Evolutionary conservation across 2,888 invertebrate genomes (phyloP), one percentile per base, ranked within the genome.

Genomic region (Cantharis flavilabris): DNA sequence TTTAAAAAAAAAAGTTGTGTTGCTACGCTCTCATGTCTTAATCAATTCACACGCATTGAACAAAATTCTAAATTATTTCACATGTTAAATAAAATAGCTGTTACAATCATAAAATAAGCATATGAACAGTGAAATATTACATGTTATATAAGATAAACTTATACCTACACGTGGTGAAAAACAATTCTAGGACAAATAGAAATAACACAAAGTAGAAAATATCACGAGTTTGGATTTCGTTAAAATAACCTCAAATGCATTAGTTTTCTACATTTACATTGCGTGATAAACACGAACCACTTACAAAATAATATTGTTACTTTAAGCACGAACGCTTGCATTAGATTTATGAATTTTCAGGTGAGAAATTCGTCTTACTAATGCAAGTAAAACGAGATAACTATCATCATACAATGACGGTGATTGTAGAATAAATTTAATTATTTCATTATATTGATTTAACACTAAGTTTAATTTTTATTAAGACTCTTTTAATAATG

Each of bases 261-360:
- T 62, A 70, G 64, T 62, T 73, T 63, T 73, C 14, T 73, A 73
- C 73, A 73, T 73, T 73, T 73, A 70, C 73, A 64, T 73, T 73
- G 63, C 73, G 73, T 73, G 73, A 73, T 73, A 73, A 73, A 73
- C 73, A 73, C 70, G 73, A 73, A 73, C 73, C 30, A 69, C 73
- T 73, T 73, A 73, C 73, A 70, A 73, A 73, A 73, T 69, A 69
- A 73, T 73, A 73, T 63, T 73, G 70, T 73, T 70, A 70, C 30
- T 23, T 69, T 73, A 30, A 73, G 70, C 73, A 73, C 73, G 73
- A 73, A 73, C 69, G 62, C 70, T 73, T 73, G 28, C 73, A 69
- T 73, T 64, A 70, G 73, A 70, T 73, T 73, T 73, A 73, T 73
- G 33, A 69, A 73, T 73, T 73, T 67, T 69, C 70, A 73, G 63